Base-by-base conservation (phyloP, 2,797 vertebrate genomes). In the Hypotaenidia okinawae region DNA sequence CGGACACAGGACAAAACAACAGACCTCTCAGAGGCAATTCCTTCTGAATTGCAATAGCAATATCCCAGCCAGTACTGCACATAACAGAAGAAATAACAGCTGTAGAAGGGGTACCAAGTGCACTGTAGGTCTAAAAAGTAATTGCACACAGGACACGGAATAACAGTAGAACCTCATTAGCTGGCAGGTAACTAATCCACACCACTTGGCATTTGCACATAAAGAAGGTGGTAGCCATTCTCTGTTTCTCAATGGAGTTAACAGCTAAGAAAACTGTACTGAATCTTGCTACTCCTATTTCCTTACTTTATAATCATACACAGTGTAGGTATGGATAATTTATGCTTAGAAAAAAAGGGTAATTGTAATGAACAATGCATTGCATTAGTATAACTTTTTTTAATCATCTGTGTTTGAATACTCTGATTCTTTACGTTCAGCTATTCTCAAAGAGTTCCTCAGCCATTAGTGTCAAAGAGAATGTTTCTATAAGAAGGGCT, bases 361-460 rank as follows among this genome's bases (percentile, higher is more conserved):
- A 94, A 91, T 67, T 89, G 69, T 33, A 89, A 70, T 74, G 74
- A 95, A 91, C 63, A 87, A 77, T 54, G 13, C 35, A 67, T 28
- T 90, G n/a, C 33, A 69, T 70, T 93, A 67, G n/a, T 84, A 55
- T 49, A 75, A 64, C 9, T 19, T 49, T 30, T 73, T 90, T 93
- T 64, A 86, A 57, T 68, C 64, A 70, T 32, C 45, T 4, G 7
- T 55, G 30, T 66, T 68, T 88, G 76, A 96, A 95, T 82, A 77
- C 16, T 74, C 67, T n/a, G 39, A 57, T 91, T 87, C 28, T 70
- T 18, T 47, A 13, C 28, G 7, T 83, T 89, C 75, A 89, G 45
- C 78, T 91, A 23, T 66, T 94, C 45, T 79, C 43, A 87, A 87
- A 91, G 24, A 70, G 28, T 32, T 87, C 17, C 86, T 47, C 54